Conservation (phyloP, 1,140 invertebrate genomes). For the Drosophila teissieri region DNA sequence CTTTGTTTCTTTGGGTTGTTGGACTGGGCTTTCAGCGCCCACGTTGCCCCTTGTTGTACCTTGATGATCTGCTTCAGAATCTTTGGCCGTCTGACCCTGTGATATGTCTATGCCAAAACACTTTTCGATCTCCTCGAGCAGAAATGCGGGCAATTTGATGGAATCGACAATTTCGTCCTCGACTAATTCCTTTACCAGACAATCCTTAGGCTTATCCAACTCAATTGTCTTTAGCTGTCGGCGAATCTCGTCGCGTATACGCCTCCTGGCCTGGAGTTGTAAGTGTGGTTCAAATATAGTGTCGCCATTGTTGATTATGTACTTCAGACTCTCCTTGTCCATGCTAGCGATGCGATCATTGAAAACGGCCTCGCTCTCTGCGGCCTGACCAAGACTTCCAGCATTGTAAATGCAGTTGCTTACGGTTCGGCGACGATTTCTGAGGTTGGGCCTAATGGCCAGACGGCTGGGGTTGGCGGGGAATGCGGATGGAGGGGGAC, state of each 20-base stretch:
- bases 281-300: conserved; percentile 76
- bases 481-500: background rate
- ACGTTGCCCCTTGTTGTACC: background rate
- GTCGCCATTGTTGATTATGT: conserved; percentile 77
- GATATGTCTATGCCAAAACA: conserved; percentile 65
- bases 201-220: conserved; percentile 58
- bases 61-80: background rate
- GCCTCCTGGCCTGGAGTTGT: conserved; percentile 64
- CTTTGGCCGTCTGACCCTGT: background rate
- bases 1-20: background rate
- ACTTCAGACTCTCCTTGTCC: conserved; percentile 71
- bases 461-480: background rate
- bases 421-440: conserved; percentile 34
- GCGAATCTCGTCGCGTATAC: conserved; percentile 69
- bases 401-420: conserved; percentile 8
- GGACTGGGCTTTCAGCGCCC: too few species aligned
- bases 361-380: conserved; percentile 24
- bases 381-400: background rate
- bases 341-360: conserved; percentile 66
- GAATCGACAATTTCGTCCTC: conserved; percentile 77
- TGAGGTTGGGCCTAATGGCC: background rate
- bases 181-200: conserved; percentile 33
- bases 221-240: conserved; percentile 66
- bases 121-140: conserved; percentile 73
- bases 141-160: conserved; percentile 59